These are phyloP conservation scores for Tyria jacobaeae DNA, from an alignment of 2,888 invertebrate genomes.

Conservation along the genomic window DNA sequence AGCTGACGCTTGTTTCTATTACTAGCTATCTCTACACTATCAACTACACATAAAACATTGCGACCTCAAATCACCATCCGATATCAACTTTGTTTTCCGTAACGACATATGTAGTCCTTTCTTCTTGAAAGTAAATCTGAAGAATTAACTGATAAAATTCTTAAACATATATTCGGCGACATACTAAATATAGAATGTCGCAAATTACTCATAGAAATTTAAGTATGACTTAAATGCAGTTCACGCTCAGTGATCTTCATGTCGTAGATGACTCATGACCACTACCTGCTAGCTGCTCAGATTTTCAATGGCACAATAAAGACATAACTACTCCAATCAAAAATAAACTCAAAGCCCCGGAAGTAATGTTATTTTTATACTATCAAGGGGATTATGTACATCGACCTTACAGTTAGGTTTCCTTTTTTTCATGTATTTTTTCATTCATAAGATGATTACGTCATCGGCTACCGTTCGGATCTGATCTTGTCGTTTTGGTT, in stretches of 20 bases:
- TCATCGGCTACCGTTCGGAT: constrained; percentile 70
- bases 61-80: too few species aligned
- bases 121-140: too few species aligned
- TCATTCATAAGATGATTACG: constrained; percentile 78
- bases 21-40: too few species aligned
- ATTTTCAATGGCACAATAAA: constrained; percentile 4
- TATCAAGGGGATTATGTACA: constrained; percentile 24
- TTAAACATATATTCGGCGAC: constrained; percentile 15
- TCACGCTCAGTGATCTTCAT: constrained; percentile 64
- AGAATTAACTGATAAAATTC: too few species aligned
- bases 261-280: constrained; percentile 64
- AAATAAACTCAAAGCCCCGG: constrained; percentile 10
- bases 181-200: constrained; percentile 35
- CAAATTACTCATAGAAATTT: constrained; percentile 37
- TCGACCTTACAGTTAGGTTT: constrained; percentile 60
- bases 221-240: constrained; percentile 42
- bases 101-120: too few species aligned
- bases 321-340: constrained; percentile 7
- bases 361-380: constrained; percentile 31
- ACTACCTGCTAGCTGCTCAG: background rate
- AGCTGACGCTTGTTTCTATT: too few species aligned
- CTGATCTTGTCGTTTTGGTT: constrained; percentile 49
- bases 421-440: constrained; percentile 61
- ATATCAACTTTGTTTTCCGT: too few species aligned
- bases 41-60: too few species aligned